phyloP scores from a whole-genome alignment of 2,888 invertebrate genomes.

The Sycophila texana region DNA sequence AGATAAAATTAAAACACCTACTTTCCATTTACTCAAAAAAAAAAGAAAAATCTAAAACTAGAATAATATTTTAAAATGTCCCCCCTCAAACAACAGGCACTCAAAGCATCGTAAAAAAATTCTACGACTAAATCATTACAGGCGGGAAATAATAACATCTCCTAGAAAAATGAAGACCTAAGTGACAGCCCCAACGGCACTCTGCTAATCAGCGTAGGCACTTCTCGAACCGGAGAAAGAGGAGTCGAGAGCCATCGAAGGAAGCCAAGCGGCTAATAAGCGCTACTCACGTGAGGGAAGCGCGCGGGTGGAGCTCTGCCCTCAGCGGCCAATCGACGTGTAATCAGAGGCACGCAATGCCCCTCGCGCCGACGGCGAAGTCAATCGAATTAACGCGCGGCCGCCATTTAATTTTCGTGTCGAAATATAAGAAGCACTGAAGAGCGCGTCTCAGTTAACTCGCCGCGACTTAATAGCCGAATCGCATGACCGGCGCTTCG shows the following conservation, averaged over 20 bases:
- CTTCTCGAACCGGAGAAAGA: neutral
- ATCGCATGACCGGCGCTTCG: constrained; percentile 52
- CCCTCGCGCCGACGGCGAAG: neutral
- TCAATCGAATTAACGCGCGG: constrained; percentile 45
- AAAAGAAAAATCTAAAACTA: no score
- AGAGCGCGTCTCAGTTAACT: constrained; percentile 40
- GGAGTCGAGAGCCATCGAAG: neutral
- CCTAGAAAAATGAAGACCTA: no score
- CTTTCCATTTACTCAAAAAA: no score
- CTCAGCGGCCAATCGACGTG: neutral
- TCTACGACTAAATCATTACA: no score
- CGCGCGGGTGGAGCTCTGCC: neutral
- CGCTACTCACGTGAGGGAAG: neutral
- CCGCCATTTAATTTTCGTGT: constrained; percentile 39
- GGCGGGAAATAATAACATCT: no score
- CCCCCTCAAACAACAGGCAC: no score
- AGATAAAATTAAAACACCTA: no score
- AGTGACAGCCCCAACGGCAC: no score
- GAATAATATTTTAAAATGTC: no score
- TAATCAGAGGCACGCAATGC: constrained; percentile 52
- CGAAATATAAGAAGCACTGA: constrained; percentile 37
- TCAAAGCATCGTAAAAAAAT: no score
- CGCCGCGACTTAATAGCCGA: constrained; percentile 51
- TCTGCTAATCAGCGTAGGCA: no score
- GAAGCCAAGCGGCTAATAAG: neutral